Base-by-base conservation (phyloP, 2,888 invertebrate genomes). In the Iphiclides podalirius region DNA sequence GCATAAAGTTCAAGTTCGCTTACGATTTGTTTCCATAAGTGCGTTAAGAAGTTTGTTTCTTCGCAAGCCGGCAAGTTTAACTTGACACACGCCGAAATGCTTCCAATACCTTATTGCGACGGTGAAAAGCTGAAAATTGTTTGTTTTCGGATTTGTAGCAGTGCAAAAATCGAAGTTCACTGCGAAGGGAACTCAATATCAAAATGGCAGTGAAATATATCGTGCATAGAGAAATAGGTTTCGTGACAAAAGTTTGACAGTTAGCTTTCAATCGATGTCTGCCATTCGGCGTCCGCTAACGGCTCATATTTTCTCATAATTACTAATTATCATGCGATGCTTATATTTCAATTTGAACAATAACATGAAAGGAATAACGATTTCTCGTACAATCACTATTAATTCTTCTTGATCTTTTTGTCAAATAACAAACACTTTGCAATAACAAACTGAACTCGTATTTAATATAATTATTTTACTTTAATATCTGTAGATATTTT, bases 191-290 rank as follows among this genome's bases (percentile, higher is more conserved):
- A 14, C 66, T 64, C 73, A 70, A 76, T 77, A 78, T 68, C 60
- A 64, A 68, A 50, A 72, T 67, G 70, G 75, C 70, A 72, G 77
- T 81, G 75, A 76, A 84, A 82, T 79, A 79, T 84, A 84, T 82
- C 84, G 84, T 81, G 84, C 75, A 79, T 81, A 65, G 73, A 69
- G 72, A 66, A 67, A 69, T 66, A 65, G 70, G 69, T 70, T 73
- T 83, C 84, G 84, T 85, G 84, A 79, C 82, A 72, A 73, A 83
- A 75, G 66, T 75, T 75, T 58, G 65, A 66, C 64, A 72, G 72
- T 73, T 77, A 61, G 58, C 66, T 73, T 75, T 75, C 80, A 80
- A 83, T 83, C 83, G 75, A 75, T 81, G 76, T 68, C 69, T 78
- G 77, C 75, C 68, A 70, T 74, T 75, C 61, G 65, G 63, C 63